A percentile compares a stretch with the other conserved stretches of the same genome.
Evolutionary conservation across 2,797 vertebrate genomes (phyloP).

Genomic region (Liparis tanakae): DNA sequence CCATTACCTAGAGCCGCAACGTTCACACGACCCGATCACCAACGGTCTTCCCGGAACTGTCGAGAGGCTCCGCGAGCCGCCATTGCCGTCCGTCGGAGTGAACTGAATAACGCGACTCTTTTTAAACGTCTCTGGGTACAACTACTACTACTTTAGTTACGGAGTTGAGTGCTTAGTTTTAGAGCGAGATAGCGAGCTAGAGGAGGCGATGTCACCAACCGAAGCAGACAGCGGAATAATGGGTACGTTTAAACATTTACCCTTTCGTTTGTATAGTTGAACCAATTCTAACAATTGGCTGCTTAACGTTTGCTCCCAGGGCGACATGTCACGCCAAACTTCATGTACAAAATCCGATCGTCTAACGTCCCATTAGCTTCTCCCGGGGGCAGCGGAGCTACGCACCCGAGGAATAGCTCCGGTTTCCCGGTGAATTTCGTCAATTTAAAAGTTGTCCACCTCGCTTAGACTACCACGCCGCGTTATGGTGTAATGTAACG

Average conservation of each 20-base stretch:
- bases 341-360: no score
- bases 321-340: no score
- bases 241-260: conserved; percentile 71
- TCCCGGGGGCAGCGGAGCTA: no score
- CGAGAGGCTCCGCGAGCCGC: neutral
- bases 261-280: neutral
- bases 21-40: neutral
- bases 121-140: neutral
- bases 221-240: conserved; percentile 72
- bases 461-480: conserved; percentile 3
- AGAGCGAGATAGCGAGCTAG: conserved; percentile 49
- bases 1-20: no score
- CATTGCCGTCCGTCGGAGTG: neutral
- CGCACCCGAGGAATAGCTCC: no score
- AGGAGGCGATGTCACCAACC: conserved; percentile 67
- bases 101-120: neutral
- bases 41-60: neutral
- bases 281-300: neutral
- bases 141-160: neutral
- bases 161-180: conserved; percentile 65
- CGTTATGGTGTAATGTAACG: neutral
- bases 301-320: no score
- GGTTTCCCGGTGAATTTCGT: no score
- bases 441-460: no score
- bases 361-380: no score